phyloP scores from a whole-genome alignment of 1,140 invertebrate genomes.

The Tetraneura akinire region DNA sequence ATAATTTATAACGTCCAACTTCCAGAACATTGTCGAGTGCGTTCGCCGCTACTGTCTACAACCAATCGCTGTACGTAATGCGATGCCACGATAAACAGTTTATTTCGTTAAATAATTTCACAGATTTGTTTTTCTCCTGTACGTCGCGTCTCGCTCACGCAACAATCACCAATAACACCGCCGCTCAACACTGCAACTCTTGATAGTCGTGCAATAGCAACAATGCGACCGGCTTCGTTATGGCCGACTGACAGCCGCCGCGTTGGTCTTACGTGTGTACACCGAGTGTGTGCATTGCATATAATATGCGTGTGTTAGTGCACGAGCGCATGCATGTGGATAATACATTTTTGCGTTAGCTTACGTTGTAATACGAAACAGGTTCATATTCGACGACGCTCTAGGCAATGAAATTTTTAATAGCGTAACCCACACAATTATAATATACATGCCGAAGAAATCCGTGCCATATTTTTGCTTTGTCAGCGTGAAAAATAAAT shows the following conservation, averaged over 20 bases:
- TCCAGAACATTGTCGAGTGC: slow-evolving; percentile 7
- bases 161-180: too few species aligned
- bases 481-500: slow-evolving; percentile 5
- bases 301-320: background rate
- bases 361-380: slow-evolving; percentile 41
- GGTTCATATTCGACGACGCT: slow-evolving; percentile 29
- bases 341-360: background rate
- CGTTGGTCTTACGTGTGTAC: background rate
- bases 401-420: slow-evolving; percentile 42
- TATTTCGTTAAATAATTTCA: too few species aligned
- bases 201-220: slow-evolving; percentile 20
- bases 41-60: background rate
- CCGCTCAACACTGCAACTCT: background rate
- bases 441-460: slow-evolving; percentile 12
- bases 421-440: background rate
- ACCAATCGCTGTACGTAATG: background rate
- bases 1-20: background rate
- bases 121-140: too few species aligned
- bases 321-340: too few species aligned
- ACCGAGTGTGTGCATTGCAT: background rate
- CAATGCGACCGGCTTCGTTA: slow-evolving; percentile 28
- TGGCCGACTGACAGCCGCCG: background rate
- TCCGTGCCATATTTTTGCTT: slow-evolving; percentile 24
- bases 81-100: too few species aligned
- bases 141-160: too few species aligned